Conservation (phyloP, 2,113 vertebrate genomes). For the Antennarius striatus region DNA sequence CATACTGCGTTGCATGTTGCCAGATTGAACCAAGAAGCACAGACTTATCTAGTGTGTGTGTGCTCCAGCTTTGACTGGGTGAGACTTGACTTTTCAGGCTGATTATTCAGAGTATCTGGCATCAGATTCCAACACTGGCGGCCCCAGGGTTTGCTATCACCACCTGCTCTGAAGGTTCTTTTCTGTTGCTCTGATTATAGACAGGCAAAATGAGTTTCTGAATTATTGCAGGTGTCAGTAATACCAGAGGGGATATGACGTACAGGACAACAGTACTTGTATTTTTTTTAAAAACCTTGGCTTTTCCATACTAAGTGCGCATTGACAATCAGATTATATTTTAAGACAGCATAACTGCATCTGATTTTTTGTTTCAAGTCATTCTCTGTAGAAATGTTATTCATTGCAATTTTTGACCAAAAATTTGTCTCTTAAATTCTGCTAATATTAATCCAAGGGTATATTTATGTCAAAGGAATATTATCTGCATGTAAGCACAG, state of each 20-base stretch:
- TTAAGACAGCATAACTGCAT: background rate
- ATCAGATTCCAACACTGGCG: background rate
- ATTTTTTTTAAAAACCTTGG: background rate
- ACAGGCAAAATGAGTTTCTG: background rate
- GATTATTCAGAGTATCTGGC: background rate
- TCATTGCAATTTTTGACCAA: background rate
- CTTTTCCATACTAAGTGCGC: too few species aligned
- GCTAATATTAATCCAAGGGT: background rate
- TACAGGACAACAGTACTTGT: background rate
- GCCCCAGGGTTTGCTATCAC: background rate
- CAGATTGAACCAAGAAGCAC: background rate
- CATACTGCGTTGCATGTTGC: too few species aligned
- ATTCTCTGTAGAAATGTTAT: too few species aligned
- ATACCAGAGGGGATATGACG: background rate
- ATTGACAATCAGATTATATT: background rate
- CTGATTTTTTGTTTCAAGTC: too few species aligned
- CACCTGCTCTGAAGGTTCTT: background rate
- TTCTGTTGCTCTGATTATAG: conserved; percentile 1
- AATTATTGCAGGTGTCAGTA: background rate
- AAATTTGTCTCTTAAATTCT: background rate
- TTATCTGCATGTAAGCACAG: background rate
- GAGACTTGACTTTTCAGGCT: conserved; percentile 14
- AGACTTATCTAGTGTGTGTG: background rate
- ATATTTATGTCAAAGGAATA: background rate
- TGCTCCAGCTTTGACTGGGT: background rate